Conservation (phyloP, 2,797 vertebrate species). For the Scyliorhinus canicula region DNA sequence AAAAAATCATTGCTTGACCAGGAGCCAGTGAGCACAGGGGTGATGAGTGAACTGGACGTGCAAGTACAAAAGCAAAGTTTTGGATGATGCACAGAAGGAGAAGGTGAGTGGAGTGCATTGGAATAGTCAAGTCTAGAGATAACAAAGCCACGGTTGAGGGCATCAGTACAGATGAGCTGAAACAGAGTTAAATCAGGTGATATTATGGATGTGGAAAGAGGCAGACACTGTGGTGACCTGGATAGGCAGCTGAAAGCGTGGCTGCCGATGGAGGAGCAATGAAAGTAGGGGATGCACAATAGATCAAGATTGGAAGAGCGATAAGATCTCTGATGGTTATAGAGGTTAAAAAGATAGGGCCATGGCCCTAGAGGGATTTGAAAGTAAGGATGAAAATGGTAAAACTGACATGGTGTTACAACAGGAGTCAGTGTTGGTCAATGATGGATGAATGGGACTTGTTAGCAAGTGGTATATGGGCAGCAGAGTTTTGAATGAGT, state of each 20-base stretch:
- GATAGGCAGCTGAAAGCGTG: neutral
- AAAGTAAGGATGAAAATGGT: neutral
- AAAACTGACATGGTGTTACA: neutral
- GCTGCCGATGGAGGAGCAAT: neutral
- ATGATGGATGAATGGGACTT: neutral
- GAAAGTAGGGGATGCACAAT: neutral
- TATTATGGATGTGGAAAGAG: neutral
- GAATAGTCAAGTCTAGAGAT: neutral
- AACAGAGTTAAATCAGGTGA: neutral
- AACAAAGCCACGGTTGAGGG: neutral
- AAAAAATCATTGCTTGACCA: neutral
- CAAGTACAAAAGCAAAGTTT: neutral
- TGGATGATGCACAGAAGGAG: neutral
- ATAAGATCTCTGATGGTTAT: neutral
- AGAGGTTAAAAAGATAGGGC: neutral
- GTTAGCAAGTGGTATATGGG: no score
- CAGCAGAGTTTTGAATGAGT: no score
- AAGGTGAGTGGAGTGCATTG: neutral
- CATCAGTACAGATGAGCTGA: neutral
- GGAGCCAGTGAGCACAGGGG: neutral
- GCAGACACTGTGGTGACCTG: neutral
- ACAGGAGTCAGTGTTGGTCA: neutral
- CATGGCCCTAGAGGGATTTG: neutral
- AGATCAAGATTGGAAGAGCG: neutral
- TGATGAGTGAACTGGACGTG: neutral